A percentile compares a stretch with the other conserved stretches of the same genome.
phyloP scores from a whole-genome alignment of 2,113 vertebrate species.

The Strix aluco region DNA sequence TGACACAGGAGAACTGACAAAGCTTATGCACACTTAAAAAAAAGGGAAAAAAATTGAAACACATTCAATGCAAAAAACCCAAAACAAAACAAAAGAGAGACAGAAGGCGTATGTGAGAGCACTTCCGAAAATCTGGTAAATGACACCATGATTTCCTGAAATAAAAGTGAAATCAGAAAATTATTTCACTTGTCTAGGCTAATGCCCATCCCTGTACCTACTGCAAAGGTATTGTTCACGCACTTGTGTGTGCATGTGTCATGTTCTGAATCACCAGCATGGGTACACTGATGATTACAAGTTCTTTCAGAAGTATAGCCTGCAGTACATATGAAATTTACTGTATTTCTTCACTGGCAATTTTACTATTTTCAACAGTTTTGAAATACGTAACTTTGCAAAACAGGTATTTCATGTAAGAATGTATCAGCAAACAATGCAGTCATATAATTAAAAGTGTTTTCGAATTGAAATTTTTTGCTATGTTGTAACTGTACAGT shows the following conservation, averaged over 20 bases:
- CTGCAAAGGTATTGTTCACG: background rate
- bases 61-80: background rate
- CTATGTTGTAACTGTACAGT: background rate
- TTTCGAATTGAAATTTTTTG: background rate
- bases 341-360: background rate
- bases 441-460: background rate
- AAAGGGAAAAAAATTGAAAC: background rate
- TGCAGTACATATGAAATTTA: background rate
- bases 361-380: background rate
- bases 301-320: background rate
- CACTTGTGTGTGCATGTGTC: fast-evolving
- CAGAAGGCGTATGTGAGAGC: background rate
- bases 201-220: background rate
- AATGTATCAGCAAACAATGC: background rate
- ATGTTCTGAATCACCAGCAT: background rate
- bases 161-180: background rate
- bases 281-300: background rate
- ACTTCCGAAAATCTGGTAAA: background rate
- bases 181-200: background rate
- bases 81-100: background rate
- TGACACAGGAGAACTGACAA: background rate
- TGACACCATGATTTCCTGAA: background rate
- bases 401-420: background rate
- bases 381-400: background rate
- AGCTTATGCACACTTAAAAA: background rate